A percentile compares a stretch with the other conserved stretches of the same genome.
Conservation (phyloP, 2,113 vertebrate genomes). For the Pungitius pungitius region DNA sequence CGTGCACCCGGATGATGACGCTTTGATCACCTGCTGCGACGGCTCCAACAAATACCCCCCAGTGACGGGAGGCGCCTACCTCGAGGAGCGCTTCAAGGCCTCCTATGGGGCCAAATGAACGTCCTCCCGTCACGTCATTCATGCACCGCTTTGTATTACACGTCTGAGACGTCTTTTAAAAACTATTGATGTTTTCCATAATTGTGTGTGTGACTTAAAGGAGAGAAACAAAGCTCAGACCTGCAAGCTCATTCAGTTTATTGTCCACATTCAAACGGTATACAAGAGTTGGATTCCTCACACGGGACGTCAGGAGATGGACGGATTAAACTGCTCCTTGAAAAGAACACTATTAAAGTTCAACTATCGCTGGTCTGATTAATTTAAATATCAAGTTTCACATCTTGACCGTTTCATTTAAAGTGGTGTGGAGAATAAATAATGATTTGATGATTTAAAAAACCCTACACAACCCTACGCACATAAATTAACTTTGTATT, state of each 20-base stretch:
- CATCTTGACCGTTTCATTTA: conserved; percentile 1
- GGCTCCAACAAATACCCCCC: conserved; percentile 77
- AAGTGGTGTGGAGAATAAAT: conserved; percentile 38
- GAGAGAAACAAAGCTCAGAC: not conserved
- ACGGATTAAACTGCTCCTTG: not conserved
- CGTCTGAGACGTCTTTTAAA: not conserved
- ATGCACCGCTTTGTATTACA: too few relatives aligned
- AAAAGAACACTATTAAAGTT: not conserved
- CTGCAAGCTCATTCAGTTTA: conserved; percentile 58
- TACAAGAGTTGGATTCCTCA: conserved; percentile 9
- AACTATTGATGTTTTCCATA: not conserved
- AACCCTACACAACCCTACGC: conserved; percentile 16
- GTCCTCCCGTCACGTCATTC: not conserved
- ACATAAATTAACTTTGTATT: not conserved
- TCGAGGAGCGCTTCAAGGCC: conserved; percentile 43
- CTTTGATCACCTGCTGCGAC: conserved; percentile 72
- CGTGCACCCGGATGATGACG: conserved; percentile 70
- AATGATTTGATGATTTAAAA: not conserved
- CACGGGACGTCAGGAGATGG: not conserved
- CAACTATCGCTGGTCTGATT: not conserved
- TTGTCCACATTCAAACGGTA: conserved; percentile 50
- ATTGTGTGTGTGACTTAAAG: not conserved
- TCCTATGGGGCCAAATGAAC: conserved; percentile 48
- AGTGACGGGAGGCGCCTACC: conserved; percentile 56
- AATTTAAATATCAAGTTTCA: not conserved